phyloP scores from a whole-genome alignment of 2,797 vertebrate species.

The Nyctibius grandis region DNA sequence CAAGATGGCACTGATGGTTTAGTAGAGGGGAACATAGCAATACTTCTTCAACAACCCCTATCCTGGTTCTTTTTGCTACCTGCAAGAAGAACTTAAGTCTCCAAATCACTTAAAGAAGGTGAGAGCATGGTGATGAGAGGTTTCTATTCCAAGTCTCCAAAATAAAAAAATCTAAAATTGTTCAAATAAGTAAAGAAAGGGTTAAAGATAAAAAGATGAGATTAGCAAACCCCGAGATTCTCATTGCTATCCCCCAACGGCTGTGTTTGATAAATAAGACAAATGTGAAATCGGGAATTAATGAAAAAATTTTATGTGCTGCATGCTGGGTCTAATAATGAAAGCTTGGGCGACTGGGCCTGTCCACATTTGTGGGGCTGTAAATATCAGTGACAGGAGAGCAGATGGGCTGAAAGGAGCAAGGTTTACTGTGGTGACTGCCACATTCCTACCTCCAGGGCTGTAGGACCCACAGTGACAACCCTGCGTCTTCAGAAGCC shows the following conservation, averaged over 20 bases:
- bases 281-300: slow-evolving; percentile 15
- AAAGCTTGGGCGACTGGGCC: neutral
- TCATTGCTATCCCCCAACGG: neutral
- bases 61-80: neutral
- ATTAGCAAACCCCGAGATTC: neutral
- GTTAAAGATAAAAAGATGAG: neutral
- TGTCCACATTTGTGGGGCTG: neutral
- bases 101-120: neutral
- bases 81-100: neutral
- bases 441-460: neutral
- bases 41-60: neutral
- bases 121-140: neutral
- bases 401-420: neutral
- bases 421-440: neutral
- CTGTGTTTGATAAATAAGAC: slow-evolving; percentile 5
- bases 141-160: neutral
- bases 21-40: neutral
- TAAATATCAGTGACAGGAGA: slow-evolving; percentile 16
- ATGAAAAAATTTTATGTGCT: slow-evolving; percentile 13
- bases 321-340: slow-evolving; percentile 25
- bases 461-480: neutral
- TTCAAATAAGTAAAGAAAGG: neutral
- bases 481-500: neutral
- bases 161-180: neutral
- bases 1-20: neutral